These are phyloP conservation scores for Hoplostethus mediterraneus DNA, from an alignment of 2,797 vertebrate species.

Conservation along the genomic window DNA sequence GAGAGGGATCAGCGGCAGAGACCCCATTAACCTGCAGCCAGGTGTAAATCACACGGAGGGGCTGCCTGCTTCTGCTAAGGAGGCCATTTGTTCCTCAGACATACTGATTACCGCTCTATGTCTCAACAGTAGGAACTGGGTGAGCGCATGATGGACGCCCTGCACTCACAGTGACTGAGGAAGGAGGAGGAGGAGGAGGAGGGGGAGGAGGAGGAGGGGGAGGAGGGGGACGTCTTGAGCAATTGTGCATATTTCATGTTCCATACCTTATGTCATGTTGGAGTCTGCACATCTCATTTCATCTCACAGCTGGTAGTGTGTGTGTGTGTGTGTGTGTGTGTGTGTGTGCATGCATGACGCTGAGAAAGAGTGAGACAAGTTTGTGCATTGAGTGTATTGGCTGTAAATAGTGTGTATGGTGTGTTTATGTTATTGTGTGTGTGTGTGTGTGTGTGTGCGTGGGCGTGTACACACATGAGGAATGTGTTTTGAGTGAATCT, in stretches of 20 bases:
- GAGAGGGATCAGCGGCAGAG: constrained; percentile 49
- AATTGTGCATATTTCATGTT: constrained; percentile 51
- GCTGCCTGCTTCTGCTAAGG: constrained; percentile 3
- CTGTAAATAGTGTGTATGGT: no score
- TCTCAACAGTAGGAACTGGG: constrained; percentile 53
- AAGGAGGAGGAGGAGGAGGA: background rate
- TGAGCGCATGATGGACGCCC: constrained; percentile 50
- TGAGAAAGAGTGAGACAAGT: no score
- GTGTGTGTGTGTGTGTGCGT: no score
- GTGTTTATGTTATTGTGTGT: no score
- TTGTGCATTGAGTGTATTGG: no score
- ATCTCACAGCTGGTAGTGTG: constrained; percentile 37
- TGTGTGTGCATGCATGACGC: background rate
- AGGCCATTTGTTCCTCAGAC: constrained; percentile 30
- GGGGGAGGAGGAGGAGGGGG: constrained; percentile 16
- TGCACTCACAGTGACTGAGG: constrained; percentile 38
- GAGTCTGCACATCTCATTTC: constrained; percentile 44
- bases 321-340: constrained; percentile 32
- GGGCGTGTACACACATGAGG: background rate
- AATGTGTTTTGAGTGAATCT: background rate
- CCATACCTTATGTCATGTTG: constrained; percentile 64
- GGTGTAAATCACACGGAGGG: constrained; percentile 49
- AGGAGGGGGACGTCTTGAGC: constrained; percentile 25
- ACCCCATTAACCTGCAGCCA: constrained; percentile 69
- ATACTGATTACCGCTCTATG: constrained; percentile 42